Conservation (phyloP, 2,113 vertebrate genomes). For the Hippocampus zosterae region DNA sequence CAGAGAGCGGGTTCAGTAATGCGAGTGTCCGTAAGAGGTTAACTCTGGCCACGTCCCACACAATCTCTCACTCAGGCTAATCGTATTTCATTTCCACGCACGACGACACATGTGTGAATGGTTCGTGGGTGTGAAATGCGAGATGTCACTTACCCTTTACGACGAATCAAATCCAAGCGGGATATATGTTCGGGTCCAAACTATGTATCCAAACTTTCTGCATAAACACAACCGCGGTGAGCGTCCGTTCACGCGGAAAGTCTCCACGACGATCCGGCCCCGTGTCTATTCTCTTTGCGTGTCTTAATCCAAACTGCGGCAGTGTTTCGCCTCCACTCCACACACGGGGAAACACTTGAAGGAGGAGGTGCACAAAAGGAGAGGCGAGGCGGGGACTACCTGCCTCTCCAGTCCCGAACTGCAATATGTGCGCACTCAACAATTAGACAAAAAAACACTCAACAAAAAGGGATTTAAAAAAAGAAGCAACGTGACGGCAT, state of each 20-base stretch:
- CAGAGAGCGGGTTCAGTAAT: too few relatives aligned
- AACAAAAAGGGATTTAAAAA: not conserved
- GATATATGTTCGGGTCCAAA: not conserved
- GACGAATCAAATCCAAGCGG: not conserved
- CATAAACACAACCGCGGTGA: not conserved
- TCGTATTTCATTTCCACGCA: not conserved
- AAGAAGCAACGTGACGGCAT: not conserved
- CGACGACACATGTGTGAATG: not conserved
- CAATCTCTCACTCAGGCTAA: not conserved
- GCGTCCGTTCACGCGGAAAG: not conserved
- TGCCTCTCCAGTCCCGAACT: not conserved
- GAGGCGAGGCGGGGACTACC: constrained; percentile 4
- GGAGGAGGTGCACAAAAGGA: not conserved
- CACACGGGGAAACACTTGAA: not conserved
- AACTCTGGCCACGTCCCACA: not conserved
- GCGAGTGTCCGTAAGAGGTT: too few relatives aligned
- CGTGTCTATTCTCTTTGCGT: not conserved
- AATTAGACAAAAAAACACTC: not conserved
- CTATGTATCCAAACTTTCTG: constrained; percentile 1
- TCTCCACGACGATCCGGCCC: not conserved
- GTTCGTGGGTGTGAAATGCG: not conserved
- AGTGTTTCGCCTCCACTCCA: not conserved
- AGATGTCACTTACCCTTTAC: not conserved
- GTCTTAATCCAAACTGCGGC: not conserved
- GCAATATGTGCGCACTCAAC: not conserved